Base-by-base conservation (phyloP, 2,888 invertebrate species). In the Apamea anceps region DNA sequence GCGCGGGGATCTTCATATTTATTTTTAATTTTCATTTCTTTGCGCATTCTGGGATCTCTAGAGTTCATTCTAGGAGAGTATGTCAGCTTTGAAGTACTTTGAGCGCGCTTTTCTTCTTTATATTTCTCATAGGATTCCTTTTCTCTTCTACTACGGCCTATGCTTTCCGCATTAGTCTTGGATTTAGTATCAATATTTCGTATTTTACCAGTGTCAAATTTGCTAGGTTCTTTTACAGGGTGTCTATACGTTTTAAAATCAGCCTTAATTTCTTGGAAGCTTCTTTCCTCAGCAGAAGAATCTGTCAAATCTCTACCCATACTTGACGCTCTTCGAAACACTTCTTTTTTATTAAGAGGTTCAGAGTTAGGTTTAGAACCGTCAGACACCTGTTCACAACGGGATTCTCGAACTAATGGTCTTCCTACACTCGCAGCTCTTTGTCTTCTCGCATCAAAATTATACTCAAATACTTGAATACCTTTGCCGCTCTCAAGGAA, bases 391-490 rank as follows among this genome's bases (percentile, higher is more conserved):
- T 84, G 85, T 10, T 84, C 90, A 88, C 87, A 82, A 82, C 89
- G 91, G 21, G 86, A 84, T 74, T 92, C 92, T 25, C 83, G 90
- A 32, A 79, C 82, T 78, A 94, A 86, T 54, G 93, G 88, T 75
- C 96, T 92, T 8, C 96, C 96, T 42, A 96, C 96, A 90, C 96
- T 97, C 5, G 94, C 82, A 32, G 96, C 96, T 70, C 96, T 94
- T 87, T 93, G 92, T 85, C 93, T 92, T 80, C 95, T 93, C 71
- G 85, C 84, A 91, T 95, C 93, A 84, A 94, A 94, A 78, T 90
- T 89, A 79, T 87, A 87, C 72, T 93, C 91, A 76, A 90, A 87
- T 21, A 88, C 81, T 87, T 91, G 87, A 66, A 91, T 89, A 71
- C 91, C 91, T 80, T 92, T 91, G 5, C 87, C 87, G 81, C 80